Base-by-base conservation (phyloP, 2,797 vertebrate genomes). In the Sylvia borin region DNA sequence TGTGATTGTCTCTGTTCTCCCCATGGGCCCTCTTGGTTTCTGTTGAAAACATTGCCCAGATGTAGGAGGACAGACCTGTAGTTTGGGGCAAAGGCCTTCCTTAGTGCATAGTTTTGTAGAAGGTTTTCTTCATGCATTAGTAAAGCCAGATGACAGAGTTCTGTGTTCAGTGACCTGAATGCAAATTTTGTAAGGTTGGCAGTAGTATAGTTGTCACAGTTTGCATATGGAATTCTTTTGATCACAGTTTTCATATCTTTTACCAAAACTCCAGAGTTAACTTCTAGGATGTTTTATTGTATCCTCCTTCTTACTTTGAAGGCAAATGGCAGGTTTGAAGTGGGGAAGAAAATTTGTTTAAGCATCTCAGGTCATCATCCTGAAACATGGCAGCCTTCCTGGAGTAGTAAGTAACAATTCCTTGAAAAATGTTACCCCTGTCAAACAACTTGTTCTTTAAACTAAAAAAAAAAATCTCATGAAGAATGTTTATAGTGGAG, bases 321-420 rank as follows among this genome's bases (percentile, higher is more conserved):
- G 99, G 98, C 99, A 34, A 99, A 99, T 87, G 99, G 99, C 90
- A 98, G 99, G 90, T 99, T 99, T 96, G 99, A 99, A 98, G 98
- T 99, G 82, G 99, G 99, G 84, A 99, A 99, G 98, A 99, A 99
- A 96, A 99, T 99, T 97, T 99, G 99, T 97, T 97, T 99, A 92
- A 99, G 99, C 96, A 99, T 99, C 97, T 99, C 99, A 89, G 99
- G 99, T 73, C 99, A 99, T 97, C 99, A 99, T 97, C 99, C 99
- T 77, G 99, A 99, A 98, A 99, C 99, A 24, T 99, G 99, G 99
- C 99, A 99, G 95, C 99, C 99, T 16, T 99, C 99, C 4, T 99
- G 99, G 99, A 99, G 99, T 90, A 99, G 99, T 99, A 97, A 98
- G 99, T 99, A 97, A 89, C 68, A 83, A 27, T 86, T 94, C 43